Percentiles rank a stretch among this genome's conserved stretches.
Conservation (phyloP, 37 sponge, comb jelly and placozoan genomes). For the Hormiphora californensis region DNA sequence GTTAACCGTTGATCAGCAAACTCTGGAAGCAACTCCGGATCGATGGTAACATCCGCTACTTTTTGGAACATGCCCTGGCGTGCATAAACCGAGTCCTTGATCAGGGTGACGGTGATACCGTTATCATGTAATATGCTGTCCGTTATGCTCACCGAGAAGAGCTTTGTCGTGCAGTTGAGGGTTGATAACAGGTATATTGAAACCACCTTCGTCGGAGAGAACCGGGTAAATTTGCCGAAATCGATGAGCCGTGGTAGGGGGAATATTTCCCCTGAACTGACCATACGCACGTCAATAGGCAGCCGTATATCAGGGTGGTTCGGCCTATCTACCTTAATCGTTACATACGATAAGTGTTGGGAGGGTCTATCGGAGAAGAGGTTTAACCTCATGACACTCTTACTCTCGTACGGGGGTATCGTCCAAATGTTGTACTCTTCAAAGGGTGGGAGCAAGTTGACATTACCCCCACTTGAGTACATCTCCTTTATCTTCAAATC, state of each 20-base stretch:
- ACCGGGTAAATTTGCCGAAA: conserved; percentile 7
- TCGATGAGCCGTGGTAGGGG: background rate
- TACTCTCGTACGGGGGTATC: conserved; percentile 23
- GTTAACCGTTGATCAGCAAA: background rate
- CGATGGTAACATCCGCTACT: conserved; percentile 18
- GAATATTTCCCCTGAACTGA: background rate
- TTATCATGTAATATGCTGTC: conserved; percentile 5
- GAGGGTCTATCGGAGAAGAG: conserved; percentile 21
- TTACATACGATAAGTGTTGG: conserved; percentile 27
- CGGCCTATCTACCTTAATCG: background rate
- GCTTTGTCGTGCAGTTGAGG: conserved; percentile 5
- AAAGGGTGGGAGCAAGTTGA: background rate
- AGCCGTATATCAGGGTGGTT: conserved; percentile 6
- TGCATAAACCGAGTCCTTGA: background rate
- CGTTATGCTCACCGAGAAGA: background rate
- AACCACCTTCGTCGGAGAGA: background rate
- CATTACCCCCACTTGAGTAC: conserved; percentile 18
- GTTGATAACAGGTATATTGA: conserved; percentile 6
- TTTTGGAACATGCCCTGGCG: background rate
- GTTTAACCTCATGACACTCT: conserved; percentile 7
- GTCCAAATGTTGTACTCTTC: background rate
- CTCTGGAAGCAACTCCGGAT: background rate
- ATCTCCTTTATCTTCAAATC: conserved; percentile 3
- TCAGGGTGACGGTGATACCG: background rate
- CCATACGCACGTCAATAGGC: background rate